Conservation (phyloP, 2,888 invertebrate species). For the Microdon myrmicae region DNA sequence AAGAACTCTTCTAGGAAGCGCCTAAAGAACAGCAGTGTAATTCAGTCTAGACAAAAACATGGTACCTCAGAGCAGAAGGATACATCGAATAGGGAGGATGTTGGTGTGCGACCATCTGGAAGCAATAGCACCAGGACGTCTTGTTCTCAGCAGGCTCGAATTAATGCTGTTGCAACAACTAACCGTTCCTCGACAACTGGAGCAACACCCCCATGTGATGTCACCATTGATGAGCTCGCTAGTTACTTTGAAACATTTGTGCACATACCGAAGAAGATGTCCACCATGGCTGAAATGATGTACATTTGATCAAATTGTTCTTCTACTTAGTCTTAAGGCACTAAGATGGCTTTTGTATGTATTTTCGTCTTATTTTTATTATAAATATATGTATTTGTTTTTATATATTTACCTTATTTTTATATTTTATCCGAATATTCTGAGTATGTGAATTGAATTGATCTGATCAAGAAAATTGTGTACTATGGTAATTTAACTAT, state of each 20-base stretch:
- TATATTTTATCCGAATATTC: no score
- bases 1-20: slow-evolving; percentile 47
- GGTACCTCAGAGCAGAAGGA: neutral
- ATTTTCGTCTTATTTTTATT: slow-evolving; percentile 19
- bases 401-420: slow-evolving; percentile 10
- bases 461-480: no score
- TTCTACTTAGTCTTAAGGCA: no score
- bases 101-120: neutral
- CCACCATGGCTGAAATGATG: slow-evolving; percentile 98
- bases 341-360: slow-evolving; percentile 15
- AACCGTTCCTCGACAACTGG: slow-evolving; percentile 61
- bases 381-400: slow-evolving; percentile 23
- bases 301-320: slow-evolving; percentile 79
- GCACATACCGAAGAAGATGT: slow-evolving; percentile 98
- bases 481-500: no score
- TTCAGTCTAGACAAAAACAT: slow-evolving; percentile 45
- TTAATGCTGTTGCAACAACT: slow-evolving; percentile 65
- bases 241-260: slow-evolving; percentile 95
- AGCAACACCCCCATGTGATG: slow-evolving; percentile 72
- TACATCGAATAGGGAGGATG: slow-evolving; percentile 11
- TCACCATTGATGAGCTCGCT: slow-evolving; percentile 93
- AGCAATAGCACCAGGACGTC: slow-evolving; percentile 60
- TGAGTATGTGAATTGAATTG: no score
- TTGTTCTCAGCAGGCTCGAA: slow-evolving; percentile 84
- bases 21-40: slow-evolving; percentile 55